These are phyloP conservation scores for Odontothrips loti DNA, from an alignment of 2,888 invertebrate species.

Conservation along the genomic window DNA sequence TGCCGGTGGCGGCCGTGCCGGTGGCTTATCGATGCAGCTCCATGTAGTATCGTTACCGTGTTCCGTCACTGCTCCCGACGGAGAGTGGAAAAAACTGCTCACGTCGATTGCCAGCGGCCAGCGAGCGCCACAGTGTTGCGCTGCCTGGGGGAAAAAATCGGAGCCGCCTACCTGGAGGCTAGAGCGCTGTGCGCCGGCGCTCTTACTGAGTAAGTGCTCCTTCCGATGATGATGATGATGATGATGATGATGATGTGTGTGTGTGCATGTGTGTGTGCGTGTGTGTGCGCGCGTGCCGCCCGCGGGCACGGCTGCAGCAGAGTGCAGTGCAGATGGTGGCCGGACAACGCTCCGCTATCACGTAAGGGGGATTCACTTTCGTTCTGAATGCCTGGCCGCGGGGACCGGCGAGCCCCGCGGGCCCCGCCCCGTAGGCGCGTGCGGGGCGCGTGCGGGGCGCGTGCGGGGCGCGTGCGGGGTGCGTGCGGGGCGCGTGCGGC, in stretches of 20 bases:
- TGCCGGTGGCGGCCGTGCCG: too few species aligned
- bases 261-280: neutral
- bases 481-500: neutral
- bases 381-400: neutral
- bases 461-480: neutral
- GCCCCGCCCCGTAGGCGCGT: neutral
- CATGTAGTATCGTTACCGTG: too few species aligned
- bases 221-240: too few species aligned
- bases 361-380: constrained; percentile 12
- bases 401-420: neutral
- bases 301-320: neutral
- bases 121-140: too few species aligned
- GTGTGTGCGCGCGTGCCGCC: neutral
- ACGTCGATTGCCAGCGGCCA: too few species aligned
- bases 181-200: too few species aligned
- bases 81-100: too few species aligned
- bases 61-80: too few species aligned
- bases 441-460: neutral
- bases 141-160: too few species aligned
- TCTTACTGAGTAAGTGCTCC: too few species aligned
- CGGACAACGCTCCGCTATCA: neutral
- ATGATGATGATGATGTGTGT: neutral
- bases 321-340: neutral
- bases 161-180: too few species aligned
- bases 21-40: too few species aligned